Evolutionary conservation across 2,888 invertebrate genomes (phyloP), one percentile per base, ranked within the genome.

Genomic region (Philonicus albiceps): DNA sequence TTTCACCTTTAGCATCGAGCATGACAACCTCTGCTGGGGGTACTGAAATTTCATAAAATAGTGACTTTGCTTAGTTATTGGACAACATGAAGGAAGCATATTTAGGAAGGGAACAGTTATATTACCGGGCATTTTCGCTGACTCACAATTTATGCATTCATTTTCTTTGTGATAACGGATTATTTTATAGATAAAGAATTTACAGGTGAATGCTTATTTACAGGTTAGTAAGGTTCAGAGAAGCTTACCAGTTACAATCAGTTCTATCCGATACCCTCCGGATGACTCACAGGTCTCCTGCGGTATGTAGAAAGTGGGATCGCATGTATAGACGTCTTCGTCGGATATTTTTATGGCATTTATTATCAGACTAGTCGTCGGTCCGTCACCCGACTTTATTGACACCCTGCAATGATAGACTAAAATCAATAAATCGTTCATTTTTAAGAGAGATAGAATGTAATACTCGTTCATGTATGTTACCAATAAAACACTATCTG

Each of bases 21-120:
- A 96, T 94, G 90, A 95, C 94, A 88, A 97, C 95, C 88, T 95
- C 95, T 89, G 95, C 94, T n/a, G 97, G 97, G 93, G 95, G 95
- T 89, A 97, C 97, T 96, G 95, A 88, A 94, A 95, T 90, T 80
- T 80, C 13, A 76, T 19, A 76, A 43, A 75, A n/a, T 37, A 76
- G 30, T 16, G 74, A 4, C 19, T 4, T 74, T 34, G 27, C 3
- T 64, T 64, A 64, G 64, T 64, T 64, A 3, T 64, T 19, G 64
- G 3, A 22, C 64, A 27, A 19, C 27, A 3, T 19, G n/a, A 3
- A 2, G 22, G 64, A 7, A 64, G 11, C 19, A 64, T 64, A 64
- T 27, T 64, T 22, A 64, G 64, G 43, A 49, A 80, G 80, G 80
- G 80, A 80, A 80, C 80, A 83, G 27, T 83, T 30, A 83, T 78